Percentiles rank a stretch among this genome's conserved stretches.
phyloP scores from a whole-genome alignment of 2,888 invertebrate species.

The Spisula solida region DNA sequence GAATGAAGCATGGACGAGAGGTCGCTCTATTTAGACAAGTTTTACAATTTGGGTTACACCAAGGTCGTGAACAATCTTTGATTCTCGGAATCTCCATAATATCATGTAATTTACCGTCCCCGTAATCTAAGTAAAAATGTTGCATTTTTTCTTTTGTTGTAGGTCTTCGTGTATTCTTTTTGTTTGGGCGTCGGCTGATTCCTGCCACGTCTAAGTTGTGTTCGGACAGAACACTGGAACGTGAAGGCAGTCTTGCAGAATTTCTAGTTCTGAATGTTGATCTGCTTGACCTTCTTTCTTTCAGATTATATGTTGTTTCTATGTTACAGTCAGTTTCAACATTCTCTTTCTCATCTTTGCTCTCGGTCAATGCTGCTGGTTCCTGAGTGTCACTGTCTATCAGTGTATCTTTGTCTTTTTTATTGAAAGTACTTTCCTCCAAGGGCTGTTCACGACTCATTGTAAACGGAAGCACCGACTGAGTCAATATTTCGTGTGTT shows the following conservation, averaged over 20 bases:
- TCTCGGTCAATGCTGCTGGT: neutral
- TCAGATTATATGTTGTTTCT: conserved; percentile 45
- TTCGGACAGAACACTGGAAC: conserved; percentile 52
- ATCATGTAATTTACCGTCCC: conserved; percentile 69
- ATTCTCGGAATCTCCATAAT: conserved; percentile 67
- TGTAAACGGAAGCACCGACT: neutral
- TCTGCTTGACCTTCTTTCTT: conserved; percentile 59
- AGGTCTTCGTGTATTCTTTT: neutral
- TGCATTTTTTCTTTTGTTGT: neutral
- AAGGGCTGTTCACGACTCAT: neutral
- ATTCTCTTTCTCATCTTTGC: neutral
- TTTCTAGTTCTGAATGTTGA: conserved; percentile 62
- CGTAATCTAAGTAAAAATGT: conserved; percentile 64
- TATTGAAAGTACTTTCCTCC: neutral
- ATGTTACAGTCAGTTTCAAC: neutral
- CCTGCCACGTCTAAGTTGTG: conserved; percentile 54
- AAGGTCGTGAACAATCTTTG: conserved; percentile 73
- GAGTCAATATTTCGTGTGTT: too few species aligned
- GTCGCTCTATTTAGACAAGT: conserved; percentile 70
- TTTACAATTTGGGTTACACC: conserved; percentile 73
- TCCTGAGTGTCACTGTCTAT: neutral
- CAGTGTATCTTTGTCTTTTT: neutral
- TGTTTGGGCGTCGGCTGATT: neutral
- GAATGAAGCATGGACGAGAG: conserved; percentile 71
- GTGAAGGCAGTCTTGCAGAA: conserved; percentile 52